phyloP scores from a whole-genome alignment of 1,140 invertebrate species.

The Lepeophtheirus salmonis region DNA sequence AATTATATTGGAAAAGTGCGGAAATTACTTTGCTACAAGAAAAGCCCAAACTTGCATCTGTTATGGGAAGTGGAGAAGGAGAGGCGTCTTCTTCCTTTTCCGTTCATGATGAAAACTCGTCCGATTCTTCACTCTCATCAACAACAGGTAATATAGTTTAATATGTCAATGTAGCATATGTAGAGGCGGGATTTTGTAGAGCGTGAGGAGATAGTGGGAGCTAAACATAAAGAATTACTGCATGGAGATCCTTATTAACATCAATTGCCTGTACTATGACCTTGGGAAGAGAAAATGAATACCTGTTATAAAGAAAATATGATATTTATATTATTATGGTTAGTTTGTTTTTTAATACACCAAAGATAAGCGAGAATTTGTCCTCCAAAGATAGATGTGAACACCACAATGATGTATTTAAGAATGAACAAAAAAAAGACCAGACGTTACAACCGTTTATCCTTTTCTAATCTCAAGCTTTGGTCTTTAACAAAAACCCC shows the following conservation, averaged over 20 bases:
- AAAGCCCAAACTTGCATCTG: slow-evolving; percentile 10
- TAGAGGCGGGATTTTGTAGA: too few relatives aligned
- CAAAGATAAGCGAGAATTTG: background rate
- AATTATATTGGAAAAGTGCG: slow-evolving; percentile 13
- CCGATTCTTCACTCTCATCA: background rate
- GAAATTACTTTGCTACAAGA: slow-evolving; percentile 11
- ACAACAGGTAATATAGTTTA: too few relatives aligned
- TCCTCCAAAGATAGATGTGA: too few relatives aligned
- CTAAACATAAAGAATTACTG: too few relatives aligned
- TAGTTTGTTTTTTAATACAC: background rate
- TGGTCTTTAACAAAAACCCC: too few relatives aligned
- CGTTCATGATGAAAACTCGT: background rate
- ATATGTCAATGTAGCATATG: too few relatives aligned
- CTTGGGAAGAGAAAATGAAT: too few relatives aligned
- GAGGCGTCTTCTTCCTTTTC: background rate
- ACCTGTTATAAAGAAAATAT: background rate
- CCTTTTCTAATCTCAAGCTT: too few relatives aligned
- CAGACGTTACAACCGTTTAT: too few relatives aligned
- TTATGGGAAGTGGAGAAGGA: slow-evolving; percentile 8
- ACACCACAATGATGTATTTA: too few relatives aligned
- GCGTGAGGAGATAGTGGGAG: too few relatives aligned
- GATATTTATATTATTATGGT: background rate
- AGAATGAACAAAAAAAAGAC: too few relatives aligned
- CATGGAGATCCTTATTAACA: background rate
- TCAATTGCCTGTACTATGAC: background rate